Evolutionary conservation across 2,113 vertebrate genomes (phyloP).

Genomic region (Smithornis capensis): DNA sequence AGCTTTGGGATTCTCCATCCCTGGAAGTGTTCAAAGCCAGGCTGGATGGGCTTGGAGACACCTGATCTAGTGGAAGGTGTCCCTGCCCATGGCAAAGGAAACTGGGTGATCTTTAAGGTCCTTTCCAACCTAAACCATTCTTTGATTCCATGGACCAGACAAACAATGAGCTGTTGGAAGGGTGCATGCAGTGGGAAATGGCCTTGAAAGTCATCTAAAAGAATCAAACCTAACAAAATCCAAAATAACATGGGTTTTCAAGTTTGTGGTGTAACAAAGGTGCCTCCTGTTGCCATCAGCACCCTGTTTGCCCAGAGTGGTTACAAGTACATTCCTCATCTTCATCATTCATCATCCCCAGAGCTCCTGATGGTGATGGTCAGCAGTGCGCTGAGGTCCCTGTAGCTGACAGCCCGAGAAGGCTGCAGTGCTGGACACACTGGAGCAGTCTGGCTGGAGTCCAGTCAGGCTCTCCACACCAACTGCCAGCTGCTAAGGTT

Average conservation of each 20-base stretch:
- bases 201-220: neutral
- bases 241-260: neutral
- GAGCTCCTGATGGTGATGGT: neutral
- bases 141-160: neutral
- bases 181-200: neutral
- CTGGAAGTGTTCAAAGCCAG: neutral
- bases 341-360: neutral
- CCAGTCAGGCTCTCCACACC: neutral
- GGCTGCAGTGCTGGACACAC: neutral
- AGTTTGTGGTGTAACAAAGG: no score
- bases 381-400: neutral
- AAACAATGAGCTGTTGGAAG: constrained; percentile 7
- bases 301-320: neutral
- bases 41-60: neutral
- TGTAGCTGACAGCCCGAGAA: neutral
- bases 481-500: neutral
- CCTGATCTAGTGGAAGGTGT: neutral
- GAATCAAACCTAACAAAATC: neutral
- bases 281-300: neutral
- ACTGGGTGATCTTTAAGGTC: neutral
- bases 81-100: neutral
- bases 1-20: neutral
- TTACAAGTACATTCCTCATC: neutral
- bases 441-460: neutral
- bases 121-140: neutral